Percentiles rank a stretch among this genome's conserved stretches.
phyloP scores from a whole-genome alignment of 2,888 invertebrate species.

The Spodoptera exigua region DNA sequence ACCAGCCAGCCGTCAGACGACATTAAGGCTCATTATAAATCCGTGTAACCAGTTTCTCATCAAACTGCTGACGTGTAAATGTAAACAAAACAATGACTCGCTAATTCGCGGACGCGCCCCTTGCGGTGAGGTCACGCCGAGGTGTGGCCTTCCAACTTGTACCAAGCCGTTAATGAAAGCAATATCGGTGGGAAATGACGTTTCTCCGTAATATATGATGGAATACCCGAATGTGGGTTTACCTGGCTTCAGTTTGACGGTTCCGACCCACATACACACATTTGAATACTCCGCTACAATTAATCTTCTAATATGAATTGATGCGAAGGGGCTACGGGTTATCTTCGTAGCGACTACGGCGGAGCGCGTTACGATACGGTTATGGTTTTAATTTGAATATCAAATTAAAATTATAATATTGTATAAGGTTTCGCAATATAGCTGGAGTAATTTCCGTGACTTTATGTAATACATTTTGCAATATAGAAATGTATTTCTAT shows the following conservation, averaged over 20 bases:
- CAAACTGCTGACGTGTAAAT: conserved; percentile 87
- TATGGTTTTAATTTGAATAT: conserved; percentile 28
- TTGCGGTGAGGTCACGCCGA: conserved; percentile 76
- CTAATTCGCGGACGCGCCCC: conserved; percentile 76
- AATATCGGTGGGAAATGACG: conserved; percentile 60
- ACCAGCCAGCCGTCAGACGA: conserved; percentile 33
- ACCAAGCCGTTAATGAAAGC: conserved; percentile 65
- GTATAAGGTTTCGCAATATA: no score
- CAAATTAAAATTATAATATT: no score
- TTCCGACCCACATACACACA: conserved; percentile 52
- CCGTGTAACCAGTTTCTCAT: conserved; percentile 66
- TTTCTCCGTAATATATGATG: conserved; percentile 54
- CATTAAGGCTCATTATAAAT: conserved; percentile 64
- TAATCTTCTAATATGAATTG: conserved; percentile 54
- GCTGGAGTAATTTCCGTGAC: no score
- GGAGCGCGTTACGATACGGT: conserved; percentile 31
- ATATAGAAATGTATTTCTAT: no score
- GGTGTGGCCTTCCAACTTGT: conserved; percentile 72
- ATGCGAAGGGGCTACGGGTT: conserved; percentile 40
- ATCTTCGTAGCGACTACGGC: conserved; percentile 19
- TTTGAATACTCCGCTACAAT: conserved; percentile 50
- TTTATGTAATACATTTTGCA: no score
- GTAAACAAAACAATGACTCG: conserved; percentile 88
- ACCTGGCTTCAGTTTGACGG: conserved; percentile 42
- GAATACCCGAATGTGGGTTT: conserved; percentile 43